phyloP scores from a whole-genome alignment of 2,113 vertebrate species.

The Chaetodon auriga region DNA sequence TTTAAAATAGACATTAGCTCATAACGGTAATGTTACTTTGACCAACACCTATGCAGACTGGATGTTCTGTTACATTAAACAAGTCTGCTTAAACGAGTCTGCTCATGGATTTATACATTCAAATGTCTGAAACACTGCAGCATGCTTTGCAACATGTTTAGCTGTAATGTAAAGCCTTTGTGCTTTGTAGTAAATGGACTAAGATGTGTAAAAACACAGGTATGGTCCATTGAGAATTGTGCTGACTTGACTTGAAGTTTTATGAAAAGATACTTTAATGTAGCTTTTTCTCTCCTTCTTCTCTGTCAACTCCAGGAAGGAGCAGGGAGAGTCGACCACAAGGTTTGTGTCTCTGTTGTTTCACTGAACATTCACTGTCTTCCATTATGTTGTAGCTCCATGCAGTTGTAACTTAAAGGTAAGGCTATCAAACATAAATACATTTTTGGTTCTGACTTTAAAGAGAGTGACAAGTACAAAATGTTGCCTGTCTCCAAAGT shows the following conservation, averaged over 20 bases:
- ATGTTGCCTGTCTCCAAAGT: too few relatives aligned
- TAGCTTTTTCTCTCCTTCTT: conserved; percentile 76
- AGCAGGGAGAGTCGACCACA: conserved; percentile 92
- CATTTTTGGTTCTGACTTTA: not conserved
- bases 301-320: conserved; percentile 89
- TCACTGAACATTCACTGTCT: not conserved
- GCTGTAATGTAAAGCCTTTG: not conserved
- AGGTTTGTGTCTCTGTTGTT: conserved; percentile 87
- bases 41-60: not conserved
- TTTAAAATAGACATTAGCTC: not conserved
- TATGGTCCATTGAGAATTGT: not conserved
- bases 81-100: too few relatives aligned
- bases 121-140: not conserved
- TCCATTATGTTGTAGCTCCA: not conserved
- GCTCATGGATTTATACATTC: not conserved
- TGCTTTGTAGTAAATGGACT: conserved; percentile 3
- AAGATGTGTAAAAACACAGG: conserved; percentile 30
- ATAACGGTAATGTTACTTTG: not conserved
- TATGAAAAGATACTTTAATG: conserved; percentile 32
- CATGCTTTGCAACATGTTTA: not conserved
- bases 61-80: not conserved
- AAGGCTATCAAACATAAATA: not conserved
- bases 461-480: not conserved
- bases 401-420: not conserved
- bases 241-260: not conserved